Evolutionary conservation across 2,888 invertebrate species (phyloP).

Genomic region (Biston stratarius): DNA sequence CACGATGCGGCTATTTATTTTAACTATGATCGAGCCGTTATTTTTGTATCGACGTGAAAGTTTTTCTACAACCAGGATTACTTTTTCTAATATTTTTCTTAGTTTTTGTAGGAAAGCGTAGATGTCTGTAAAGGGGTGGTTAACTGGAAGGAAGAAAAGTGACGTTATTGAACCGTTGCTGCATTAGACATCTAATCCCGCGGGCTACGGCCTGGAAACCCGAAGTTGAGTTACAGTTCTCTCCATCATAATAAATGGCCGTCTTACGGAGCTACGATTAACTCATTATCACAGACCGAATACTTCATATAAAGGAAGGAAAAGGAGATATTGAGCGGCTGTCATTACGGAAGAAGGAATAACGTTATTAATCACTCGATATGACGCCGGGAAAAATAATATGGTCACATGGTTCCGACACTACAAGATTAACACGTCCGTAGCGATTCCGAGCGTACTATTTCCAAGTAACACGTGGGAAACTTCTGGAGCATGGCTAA

Average conservation of each 20-base stretch:
- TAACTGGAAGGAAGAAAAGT: conserved; percentile 39
- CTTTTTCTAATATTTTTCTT: conserved; percentile 11
- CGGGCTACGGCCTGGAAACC: conserved; percentile 44
- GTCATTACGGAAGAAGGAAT: conserved; percentile 74
- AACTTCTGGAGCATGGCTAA: conserved; percentile 20
- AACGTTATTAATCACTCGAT: conserved; percentile 83
- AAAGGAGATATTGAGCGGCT: conserved; percentile 63
- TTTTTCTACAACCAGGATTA: conserved; percentile 38
- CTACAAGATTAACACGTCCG: conserved; percentile 81
- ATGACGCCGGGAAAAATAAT: conserved; percentile 81
- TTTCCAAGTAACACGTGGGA: conserved; percentile 32
- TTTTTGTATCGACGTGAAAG: conserved; percentile 35
- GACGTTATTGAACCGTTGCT: conserved; percentile 44
- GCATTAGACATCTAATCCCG: conserved; percentile 45
- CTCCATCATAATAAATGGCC: conserved; percentile 53
- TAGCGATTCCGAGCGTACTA: conserved; percentile 58
- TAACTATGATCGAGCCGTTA: conserved; percentile 41
- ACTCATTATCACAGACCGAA: conserved; percentile 63
- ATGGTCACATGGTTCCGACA: conserved; percentile 83
- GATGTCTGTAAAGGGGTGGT: conserved; percentile 19
- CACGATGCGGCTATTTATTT: conserved; percentile 53
- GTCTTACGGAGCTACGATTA: conserved; percentile 57
- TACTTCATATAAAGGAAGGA: conserved; percentile 58
- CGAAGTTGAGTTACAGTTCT: conserved; percentile 45
- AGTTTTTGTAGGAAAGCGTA: neutral